Evolutionary conservation across 2,113 vertebrate genomes (phyloP).

Genomic region (Phyllostomus discolor): DNA sequence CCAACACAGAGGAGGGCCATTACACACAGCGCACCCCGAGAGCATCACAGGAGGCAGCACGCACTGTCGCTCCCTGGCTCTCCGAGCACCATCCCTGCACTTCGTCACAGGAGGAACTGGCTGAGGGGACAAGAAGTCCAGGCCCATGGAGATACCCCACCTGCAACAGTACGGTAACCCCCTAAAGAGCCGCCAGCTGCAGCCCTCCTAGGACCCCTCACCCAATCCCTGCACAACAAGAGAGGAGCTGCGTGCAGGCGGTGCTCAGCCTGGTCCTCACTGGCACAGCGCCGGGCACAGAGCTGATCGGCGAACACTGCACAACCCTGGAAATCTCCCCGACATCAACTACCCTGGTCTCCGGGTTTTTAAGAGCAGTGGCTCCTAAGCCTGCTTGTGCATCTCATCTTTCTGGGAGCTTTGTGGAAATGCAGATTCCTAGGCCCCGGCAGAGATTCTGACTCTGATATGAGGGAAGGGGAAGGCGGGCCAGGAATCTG

Average conservation of each 20-base stretch:
- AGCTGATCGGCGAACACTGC: background rate
- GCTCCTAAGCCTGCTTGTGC: background rate
- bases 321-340: background rate
- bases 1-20: background rate
- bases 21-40: conserved; percentile 12
- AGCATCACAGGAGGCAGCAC: background rate
- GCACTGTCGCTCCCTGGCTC: background rate
- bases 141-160: background rate
- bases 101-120: background rate
- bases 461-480: too few species aligned
- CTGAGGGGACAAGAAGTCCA: background rate
- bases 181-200: background rate
- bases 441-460: background rate
- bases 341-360: background rate
- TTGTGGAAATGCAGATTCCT: background rate
- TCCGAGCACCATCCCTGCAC: background rate
- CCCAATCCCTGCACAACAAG: background rate
- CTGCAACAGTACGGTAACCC: background rate
- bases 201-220: background rate
- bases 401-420: background rate
- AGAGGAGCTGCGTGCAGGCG: background rate
- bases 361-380: background rate
- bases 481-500: background rate
- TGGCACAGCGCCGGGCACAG: background rate
- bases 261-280: background rate